Base-by-base conservation (phyloP, 2,888 invertebrate genomes). In the Parapristionchus giblindavisi region DNA sequence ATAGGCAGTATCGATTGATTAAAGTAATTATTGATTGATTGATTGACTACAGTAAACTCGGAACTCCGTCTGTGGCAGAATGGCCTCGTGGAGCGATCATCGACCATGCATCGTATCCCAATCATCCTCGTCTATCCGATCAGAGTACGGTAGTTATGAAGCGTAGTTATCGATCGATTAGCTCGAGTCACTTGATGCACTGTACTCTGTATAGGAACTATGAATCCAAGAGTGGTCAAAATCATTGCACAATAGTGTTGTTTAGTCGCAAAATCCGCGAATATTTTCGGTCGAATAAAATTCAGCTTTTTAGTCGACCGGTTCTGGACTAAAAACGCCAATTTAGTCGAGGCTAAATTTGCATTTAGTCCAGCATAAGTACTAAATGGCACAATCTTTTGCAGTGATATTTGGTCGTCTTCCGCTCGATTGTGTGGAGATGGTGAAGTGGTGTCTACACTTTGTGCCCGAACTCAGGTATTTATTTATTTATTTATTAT, bases 81-180 rank as follows among this genome's bases (percentile, higher is more conserved):
- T 84, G 85, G 85, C 85, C 85, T 1, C 34, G 43, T 29, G 80
- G 79, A 38, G 80, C 85, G 24, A 77, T 85, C 29, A 78, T 84
- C 36, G 80, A 81, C 48, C 73, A 70, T 1, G 34, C 66, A 14
- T 66, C 36, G 27, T 78, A 74, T 65, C 61, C 73, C 36, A 38
- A 63, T 38, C 38, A 54, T 8, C 63, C 38, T 8, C 52, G 65
- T 17, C 27, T 63, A n/a, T 43, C 56, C 32, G 70, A 71, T 40
- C 24, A 54, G 38, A 38, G 70, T 71, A n/a, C n/a, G n/a, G n/a
- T n/a, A n/a, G n/a, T n/a, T n/a, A n/a, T n/a, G n/a, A n/a, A n/a
- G n/a, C n/a, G n/a, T n/a, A n/a, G n/a, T n/a, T n/a, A n/a, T n/a
- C n/a, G n/a, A n/a, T n/a, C n/a, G n/a, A n/a, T n/a, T n/a, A n/a